Evolutionary conservation across 1,140 invertebrate genomes (phyloP).

Genomic region (Philotrypesis tridentata): DNA sequence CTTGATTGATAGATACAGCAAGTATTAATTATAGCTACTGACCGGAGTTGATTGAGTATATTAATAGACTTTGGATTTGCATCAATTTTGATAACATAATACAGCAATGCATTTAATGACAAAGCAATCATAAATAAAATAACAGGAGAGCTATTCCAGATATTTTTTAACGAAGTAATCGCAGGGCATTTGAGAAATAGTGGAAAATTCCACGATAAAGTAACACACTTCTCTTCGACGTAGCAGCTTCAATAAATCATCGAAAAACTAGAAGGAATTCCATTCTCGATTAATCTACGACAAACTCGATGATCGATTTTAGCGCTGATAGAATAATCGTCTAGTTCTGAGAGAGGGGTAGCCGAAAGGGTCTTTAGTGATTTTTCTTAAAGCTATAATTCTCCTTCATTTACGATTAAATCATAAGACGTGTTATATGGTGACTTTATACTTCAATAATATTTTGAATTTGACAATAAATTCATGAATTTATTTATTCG

Average conservation of each 20-base stretch:
- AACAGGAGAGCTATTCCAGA: neutral
- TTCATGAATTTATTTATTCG: no score
- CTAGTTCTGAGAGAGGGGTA: neutral
- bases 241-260: slow-evolving; percentile 8
- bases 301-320: slow-evolving; percentile 15
- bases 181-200: neutral
- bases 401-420: neutral
- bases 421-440: no score
- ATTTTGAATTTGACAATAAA: no score
- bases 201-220: neutral
- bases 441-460: no score
- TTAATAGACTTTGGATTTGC: no score
- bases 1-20: no score
- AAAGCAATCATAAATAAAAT: no score
- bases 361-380: neutral
- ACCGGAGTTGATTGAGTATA: no score
- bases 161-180: neutral
- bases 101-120: no score
- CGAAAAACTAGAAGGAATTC: slow-evolving; percentile 2
- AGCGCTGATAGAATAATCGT: slow-evolving; percentile 14
- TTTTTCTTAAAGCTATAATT: slow-evolving; percentile 11
- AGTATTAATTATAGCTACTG: no score
- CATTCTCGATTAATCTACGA: slow-evolving; percentile 7
- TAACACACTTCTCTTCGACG: slow-evolving; percentile 2
- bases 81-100: no score